Percentiles rank a stretch among this genome's conserved stretches.
phyloP scores from a whole-genome alignment of 2,888 invertebrate genomes.

The Adela reaumurella region DNA sequence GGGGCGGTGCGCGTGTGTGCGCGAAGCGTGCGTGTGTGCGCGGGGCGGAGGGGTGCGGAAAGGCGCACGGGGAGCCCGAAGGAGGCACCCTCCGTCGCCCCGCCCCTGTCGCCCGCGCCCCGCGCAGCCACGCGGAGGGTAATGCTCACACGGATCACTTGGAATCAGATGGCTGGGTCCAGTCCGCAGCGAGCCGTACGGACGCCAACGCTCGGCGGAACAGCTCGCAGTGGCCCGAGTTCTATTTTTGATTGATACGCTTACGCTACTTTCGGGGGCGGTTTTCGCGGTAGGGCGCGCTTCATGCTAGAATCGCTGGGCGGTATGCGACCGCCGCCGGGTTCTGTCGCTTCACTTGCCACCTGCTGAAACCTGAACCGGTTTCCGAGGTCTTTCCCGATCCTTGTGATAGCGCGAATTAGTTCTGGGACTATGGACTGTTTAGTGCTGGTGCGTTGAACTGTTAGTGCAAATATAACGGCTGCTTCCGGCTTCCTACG shows the following conservation, averaged over 20 bases:
- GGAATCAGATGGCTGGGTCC: conserved; percentile 53
- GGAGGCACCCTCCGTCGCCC: conserved; percentile 27
- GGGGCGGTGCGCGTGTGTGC: conserved; percentile 36
- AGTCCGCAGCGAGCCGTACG: conserved; percentile 54
- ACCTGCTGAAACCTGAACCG: too few relatives aligned
- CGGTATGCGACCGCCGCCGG: too few relatives aligned
- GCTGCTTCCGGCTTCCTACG: not conserved
- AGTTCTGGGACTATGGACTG: not conserved
- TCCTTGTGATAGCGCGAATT: not conserved
- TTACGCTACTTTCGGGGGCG: conserved; percentile 30
- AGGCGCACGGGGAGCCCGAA: conserved; percentile 20
- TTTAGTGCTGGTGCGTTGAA: too few relatives aligned
- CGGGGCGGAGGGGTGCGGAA: conserved; percentile 28
- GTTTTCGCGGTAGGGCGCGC: conserved; percentile 33
- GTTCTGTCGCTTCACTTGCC: too few relatives aligned
- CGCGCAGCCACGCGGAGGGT: conserved; percentile 36
- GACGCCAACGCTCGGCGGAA: conserved; percentile 51
- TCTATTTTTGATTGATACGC: conserved; percentile 15
- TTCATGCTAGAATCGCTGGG: not conserved
- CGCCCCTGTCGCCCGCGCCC: conserved; percentile 14
- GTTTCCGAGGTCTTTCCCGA: too few relatives aligned
- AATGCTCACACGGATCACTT: conserved; percentile 56
- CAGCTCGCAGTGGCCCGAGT: conserved; percentile 22
- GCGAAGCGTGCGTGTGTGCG: conserved; percentile 31
- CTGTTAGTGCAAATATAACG: too few relatives aligned